Evolutionary conservation across 2,797 vertebrate genomes (phyloP).

Genomic region (Dallia pectoralis): DNA sequence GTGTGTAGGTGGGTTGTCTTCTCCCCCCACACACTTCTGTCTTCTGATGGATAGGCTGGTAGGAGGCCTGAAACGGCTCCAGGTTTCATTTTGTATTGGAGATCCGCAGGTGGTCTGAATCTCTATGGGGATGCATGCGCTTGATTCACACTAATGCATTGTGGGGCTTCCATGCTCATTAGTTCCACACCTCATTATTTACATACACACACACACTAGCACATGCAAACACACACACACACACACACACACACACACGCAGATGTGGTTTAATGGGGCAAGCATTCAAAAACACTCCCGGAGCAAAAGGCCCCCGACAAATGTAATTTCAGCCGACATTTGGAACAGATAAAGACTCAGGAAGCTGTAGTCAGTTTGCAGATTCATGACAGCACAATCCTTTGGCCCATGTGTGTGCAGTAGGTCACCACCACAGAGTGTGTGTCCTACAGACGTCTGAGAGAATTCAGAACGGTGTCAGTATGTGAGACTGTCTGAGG

Average conservation of each 20-base stretch:
- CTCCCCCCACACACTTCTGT: constrained; percentile 11
- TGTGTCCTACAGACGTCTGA: constrained; percentile 1
- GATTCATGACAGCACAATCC: constrained; percentile 24
- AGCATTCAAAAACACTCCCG: constrained; percentile 38
- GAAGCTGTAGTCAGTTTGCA: constrained; percentile 35
- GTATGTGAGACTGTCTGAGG: constrained; percentile 21
- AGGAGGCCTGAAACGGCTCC: constrained; percentile 38
- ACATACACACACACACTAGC: constrained; percentile 21
- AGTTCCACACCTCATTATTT: constrained; percentile 64
- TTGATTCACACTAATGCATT: constrained; percentile 61
- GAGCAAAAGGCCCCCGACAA: constrained; percentile 27
- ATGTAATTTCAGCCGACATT: constrained; percentile 47
- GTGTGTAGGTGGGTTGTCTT: not conserved
- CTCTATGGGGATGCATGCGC: constrained; percentile 32
- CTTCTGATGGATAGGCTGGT: constrained; percentile 43
- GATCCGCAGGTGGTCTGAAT: constrained; percentile 61
- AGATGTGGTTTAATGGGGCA: constrained; percentile 37
- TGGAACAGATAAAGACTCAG: constrained; percentile 42
- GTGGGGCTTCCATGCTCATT: constrained; percentile 64
- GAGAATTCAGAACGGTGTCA: constrained; percentile 14
- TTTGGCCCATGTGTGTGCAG: not conserved
- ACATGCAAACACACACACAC: constrained; percentile 4
- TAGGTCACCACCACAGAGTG: not conserved
- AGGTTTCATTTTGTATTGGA: constrained; percentile 46
- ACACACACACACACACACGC: constrained; percentile 7